Evolutionary conservation across 2,113 vertebrate species (phyloP).

Genomic region (Paralichthys olivaceus): DNA sequence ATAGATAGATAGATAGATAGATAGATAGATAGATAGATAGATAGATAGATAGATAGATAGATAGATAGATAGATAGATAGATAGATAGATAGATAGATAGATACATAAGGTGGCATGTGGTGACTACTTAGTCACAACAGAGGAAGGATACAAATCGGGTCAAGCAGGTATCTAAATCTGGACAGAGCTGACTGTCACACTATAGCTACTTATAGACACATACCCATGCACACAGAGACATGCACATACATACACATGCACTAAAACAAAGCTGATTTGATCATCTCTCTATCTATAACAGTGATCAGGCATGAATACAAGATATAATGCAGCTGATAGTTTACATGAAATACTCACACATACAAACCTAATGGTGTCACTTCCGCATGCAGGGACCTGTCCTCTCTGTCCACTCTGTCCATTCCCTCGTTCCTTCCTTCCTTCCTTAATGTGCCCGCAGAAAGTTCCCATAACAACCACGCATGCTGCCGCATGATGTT

Average conservation of each 20-base stretch:
- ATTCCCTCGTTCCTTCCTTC: slow-evolving; percentile 16
- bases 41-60: slow-evolving; percentile 21
- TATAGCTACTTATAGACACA: slow-evolving; percentile 8
- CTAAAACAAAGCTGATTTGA: background rate
- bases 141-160: slow-evolving; percentile 48
- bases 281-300: background rate
- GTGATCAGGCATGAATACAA: background rate
- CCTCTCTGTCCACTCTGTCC: slow-evolving; percentile 7
- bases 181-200: slow-evolving; percentile 25
- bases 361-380: slow-evolving; percentile 26
- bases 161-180: slow-evolving; percentile 50
- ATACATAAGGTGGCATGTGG: background rate
- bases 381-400: slow-evolving; percentile 2
- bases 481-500: slow-evolving; percentile 57
- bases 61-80: slow-evolving; percentile 5
- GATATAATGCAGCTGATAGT: background rate
- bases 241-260: background rate
- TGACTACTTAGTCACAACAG: background rate
- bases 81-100: too few relatives aligned
- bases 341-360: background rate
- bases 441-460: slow-evolving; percentile 35
- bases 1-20: background rate
- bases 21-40: slow-evolving; percentile 2
- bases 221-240: slow-evolving; percentile 6
- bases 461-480: slow-evolving; percentile 65